Base-by-base conservation (phyloP, 2,888 invertebrate species). In the Agrotis exclamationis region DNA sequence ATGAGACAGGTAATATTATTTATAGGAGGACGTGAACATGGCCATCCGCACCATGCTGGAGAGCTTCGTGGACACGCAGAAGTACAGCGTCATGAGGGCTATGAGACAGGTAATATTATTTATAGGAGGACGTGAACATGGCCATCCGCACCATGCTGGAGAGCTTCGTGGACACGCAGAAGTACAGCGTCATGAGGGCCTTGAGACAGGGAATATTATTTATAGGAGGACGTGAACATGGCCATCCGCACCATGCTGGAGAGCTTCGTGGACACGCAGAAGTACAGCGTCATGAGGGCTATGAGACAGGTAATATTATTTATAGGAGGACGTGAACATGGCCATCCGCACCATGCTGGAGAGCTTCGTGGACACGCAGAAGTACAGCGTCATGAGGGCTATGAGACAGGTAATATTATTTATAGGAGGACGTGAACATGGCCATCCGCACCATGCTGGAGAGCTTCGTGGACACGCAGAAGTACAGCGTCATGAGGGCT, bases 51-150 rank as follows among this genome's bases (percentile, higher is more conserved):
- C 99, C 96, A 98, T 99, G 98, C 96, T 99, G 68, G 99, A 99
- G 93, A 99, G 99, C 91, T 99, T 99, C 95, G 99, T 99, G 67
- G 98, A 99, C 85, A 99, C 99, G 0, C 99, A 99, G 95, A 99
- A 99, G 93, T 99, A 99, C 96, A 99, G 99, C 88, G 98, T 99
- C 44, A 99, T 99, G 99, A 98, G 99, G 85, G 97, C 98, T 60
- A 99, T 99, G 96, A 97, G 98, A 96, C 98, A 98, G 96, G 98
- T 98, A n/a, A n/a, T n/a, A n/a, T n/a, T n/a, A n/a, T n/a, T n/a
- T n/a, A n/a, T n/a, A 99, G 88, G 98, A 98, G 74, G 99, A 99
- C 93, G 99, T 99, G 14, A 99, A 99, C 94, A 98, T 99, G 97
- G 99, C 99, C 45, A 99, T 99, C 77, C 97, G 99, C 69, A 99